Conservation (phyloP, 2,888 invertebrate species). For the Trypoxylon attenuatum region DNA sequence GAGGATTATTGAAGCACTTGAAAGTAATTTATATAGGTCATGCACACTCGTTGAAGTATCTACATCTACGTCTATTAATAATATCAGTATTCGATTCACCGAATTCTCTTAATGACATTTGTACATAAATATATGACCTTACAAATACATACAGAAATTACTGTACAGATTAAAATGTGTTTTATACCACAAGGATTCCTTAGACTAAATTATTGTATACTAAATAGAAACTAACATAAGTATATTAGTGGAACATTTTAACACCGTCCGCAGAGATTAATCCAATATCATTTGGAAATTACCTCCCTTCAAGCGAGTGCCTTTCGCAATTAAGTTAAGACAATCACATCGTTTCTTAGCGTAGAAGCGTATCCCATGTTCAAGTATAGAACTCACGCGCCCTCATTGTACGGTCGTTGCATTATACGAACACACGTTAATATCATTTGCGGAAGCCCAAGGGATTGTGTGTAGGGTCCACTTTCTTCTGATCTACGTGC, state of each 20-base stretch:
- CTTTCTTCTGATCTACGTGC: background rate
- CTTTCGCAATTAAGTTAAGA: constrained; percentile 24
- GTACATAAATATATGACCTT: too few relatives aligned
- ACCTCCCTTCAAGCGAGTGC: constrained; percentile 14
- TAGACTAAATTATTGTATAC: too few relatives aligned
- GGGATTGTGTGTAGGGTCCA: constrained; percentile 12
- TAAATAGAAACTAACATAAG: too few relatives aligned
- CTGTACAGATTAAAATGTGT: too few relatives aligned
- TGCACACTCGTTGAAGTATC: too few relatives aligned
- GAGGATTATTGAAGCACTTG: background rate
- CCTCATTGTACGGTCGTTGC: constrained; percentile 37
- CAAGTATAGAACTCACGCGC: constrained; percentile 37
- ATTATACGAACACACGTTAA: constrained; percentile 42
- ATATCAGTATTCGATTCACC: too few relatives aligned
- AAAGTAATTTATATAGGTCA: background rate
- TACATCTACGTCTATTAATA: too few relatives aligned
- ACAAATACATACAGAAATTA: too few relatives aligned
- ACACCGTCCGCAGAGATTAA: constrained; percentile 1
- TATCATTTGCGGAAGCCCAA: constrained; percentile 45
- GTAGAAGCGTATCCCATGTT: constrained; percentile 37
- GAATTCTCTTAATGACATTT: too few relatives aligned
- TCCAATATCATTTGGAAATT: constrained; percentile 14
- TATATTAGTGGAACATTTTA: too few relatives aligned
- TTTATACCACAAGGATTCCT: too few relatives aligned
- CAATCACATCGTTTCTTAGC: constrained; percentile 35